These are phyloP conservation scores for Camelus dromedarius DNA, from an alignment of 2,113 vertebrate species.

Conservation along the genomic window DNA sequence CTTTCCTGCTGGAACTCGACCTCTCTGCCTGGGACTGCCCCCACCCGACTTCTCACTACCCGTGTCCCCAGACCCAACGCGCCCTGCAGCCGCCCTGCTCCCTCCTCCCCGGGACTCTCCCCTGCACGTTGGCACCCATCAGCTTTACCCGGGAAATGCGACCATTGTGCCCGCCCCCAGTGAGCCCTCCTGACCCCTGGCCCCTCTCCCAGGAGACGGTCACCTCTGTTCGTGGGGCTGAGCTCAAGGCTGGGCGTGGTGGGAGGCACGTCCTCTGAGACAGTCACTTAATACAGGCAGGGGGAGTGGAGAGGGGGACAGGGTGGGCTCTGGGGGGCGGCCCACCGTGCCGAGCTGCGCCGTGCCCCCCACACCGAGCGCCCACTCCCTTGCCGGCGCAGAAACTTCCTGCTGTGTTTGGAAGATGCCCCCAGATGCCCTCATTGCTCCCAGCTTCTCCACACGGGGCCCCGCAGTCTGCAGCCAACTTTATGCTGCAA, in stretches of 20 bases:
- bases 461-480: background rate
- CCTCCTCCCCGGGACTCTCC: fast-evolving
- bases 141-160: background rate
- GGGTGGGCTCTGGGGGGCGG: no score
- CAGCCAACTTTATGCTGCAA: fast-evolving
- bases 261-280: fast-evolving
- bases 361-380: fast-evolving
- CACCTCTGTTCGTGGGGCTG: no score
- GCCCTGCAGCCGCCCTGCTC: background rate
- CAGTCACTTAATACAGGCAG: background rate
- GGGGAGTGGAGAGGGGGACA: background rate
- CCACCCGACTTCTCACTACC: no score
- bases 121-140: no score
- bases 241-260: background rate
- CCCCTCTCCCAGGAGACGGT: background rate
- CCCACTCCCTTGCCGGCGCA: background rate
- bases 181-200: background rate
- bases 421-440: background rate
- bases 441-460: no score
- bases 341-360: background rate
- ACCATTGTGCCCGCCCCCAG: background rate
- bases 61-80: fast-evolving
- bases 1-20: fast-evolving
- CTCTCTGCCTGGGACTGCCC: no score
- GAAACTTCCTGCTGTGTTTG: no score